Base-by-base conservation (phyloP, 1,140 invertebrate genomes). In the Rhagoletis pomonella region DNA sequence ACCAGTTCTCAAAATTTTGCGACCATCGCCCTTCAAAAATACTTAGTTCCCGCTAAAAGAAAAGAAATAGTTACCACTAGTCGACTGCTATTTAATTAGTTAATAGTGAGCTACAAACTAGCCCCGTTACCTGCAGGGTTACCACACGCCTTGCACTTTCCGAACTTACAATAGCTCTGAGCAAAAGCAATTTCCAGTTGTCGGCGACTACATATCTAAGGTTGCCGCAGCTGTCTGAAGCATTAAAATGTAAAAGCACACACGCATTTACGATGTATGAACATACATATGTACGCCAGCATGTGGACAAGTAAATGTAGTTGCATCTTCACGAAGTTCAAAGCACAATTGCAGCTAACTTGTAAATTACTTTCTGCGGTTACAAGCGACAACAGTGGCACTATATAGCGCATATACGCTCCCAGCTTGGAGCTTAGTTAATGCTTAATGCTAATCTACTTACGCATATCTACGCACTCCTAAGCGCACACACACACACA, bases 291-390 rank as follows among this genome's bases (percentile, higher is more conserved):
- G 60, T 17, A 14, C 60, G 10, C 17, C 0, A 0, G 12, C 17
- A 62, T 62, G 9, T n/a, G 60, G 3, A 55, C 50, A 9, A 6
- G 9, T 55, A 55, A 6, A 1, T 6, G 50, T 55, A 55, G 50
- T 0, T 55, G 50, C 50, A 55, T 55, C 4, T 55, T 4, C 73
- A 73, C 17, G 44, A 50, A 73, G 69, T 73, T 73, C 69, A 73
- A 73, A 73, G 69, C 42, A 42, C 44, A 50, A 42, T 47, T 19
- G 44, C 69, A 50, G 47, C n/a, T 14, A 50, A 14, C 44, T 73
- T 47, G 69, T 44, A 73, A 55, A 81, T 55, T 19, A 81, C 73
- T 81, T 50, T 55, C n/a, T 81, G 73, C 9, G 73, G 73, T 81
- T 19, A 3, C 73, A 55, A 4, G n/a, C 73, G 19, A 10, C 3